These are phyloP conservation scores for Clamator glandarius DNA, from an alignment of 2,797 vertebrate species.

Conservation along the genomic window DNA sequence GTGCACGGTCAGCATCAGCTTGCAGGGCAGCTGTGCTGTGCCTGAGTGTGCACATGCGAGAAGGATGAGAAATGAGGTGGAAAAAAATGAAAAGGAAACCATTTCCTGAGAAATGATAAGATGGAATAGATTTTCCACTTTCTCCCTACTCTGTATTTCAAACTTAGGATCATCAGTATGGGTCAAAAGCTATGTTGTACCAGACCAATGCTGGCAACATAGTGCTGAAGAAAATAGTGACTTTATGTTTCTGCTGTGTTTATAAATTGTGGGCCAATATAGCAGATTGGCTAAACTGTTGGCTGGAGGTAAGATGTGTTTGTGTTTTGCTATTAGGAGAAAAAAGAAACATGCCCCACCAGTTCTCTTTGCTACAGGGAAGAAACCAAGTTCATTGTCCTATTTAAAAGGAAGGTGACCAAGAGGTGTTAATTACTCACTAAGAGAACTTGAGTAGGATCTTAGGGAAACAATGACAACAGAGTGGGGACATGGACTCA, in stretches of 20 bases:
- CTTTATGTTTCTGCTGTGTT: neutral
- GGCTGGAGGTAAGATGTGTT: neutral
- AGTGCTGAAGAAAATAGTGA: neutral
- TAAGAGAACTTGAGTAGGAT: neutral
- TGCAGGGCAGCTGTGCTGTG: neutral
- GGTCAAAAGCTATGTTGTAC: neutral
- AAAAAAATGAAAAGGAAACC: neutral
- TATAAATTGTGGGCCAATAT: neutral
- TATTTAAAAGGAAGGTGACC: neutral
- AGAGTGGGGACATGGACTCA: neutral
- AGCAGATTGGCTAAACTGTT: neutral
- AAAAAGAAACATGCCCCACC: neutral
- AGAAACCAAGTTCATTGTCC: neutral
- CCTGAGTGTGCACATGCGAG: neutral
- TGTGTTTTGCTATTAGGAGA: neutral
- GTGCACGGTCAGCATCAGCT: neutral
- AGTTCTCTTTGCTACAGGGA: neutral
- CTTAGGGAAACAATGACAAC: neutral
- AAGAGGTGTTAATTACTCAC: neutral
- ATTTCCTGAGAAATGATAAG: neutral
- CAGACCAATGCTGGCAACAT: neutral
- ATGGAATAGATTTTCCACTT: neutral
- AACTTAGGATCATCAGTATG: neutral
- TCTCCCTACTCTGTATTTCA: neutral
- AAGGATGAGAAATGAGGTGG: neutral